phyloP scores from a whole-genome alignment of 2,888 invertebrate species.

The Anaspis maculata region DNA sequence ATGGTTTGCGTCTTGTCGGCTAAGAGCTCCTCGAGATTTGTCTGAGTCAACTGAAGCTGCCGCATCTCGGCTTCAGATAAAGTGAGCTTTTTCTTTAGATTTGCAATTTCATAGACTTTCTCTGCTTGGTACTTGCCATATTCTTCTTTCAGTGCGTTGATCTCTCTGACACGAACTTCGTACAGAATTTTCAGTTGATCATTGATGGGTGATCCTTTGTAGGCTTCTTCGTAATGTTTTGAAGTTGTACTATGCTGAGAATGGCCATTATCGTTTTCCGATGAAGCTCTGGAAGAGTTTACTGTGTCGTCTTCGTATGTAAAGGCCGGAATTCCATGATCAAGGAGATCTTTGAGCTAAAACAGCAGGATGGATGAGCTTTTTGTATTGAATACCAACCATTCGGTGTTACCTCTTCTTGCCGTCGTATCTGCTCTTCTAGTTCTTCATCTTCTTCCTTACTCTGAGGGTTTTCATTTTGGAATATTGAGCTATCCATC shows the following conservation, averaged over 20 bases:
- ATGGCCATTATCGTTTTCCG: background rate
- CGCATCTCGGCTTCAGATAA: conserved; percentile 28
- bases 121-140: conserved; percentile 22
- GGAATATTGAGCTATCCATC: conserved; percentile 1
- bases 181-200: conserved; percentile 42
- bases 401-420: conserved; percentile 65
- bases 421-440: conserved; percentile 58
- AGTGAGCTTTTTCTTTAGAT: conserved; percentile 23
- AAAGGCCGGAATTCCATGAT: conserved; percentile 61
- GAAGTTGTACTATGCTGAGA: background rate
- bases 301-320: conserved; percentile 11
- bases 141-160: conserved; percentile 23
- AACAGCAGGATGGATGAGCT: conserved; percentile 20
- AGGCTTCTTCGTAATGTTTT: conserved; percentile 18
- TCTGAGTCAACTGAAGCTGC: conserved; percentile 25
- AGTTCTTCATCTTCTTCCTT: conserved; percentile 53
- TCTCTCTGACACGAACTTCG: conserved; percentile 38
- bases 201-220: conserved; percentile 22
- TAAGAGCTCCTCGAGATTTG: conserved; percentile 26
- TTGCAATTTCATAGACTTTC: conserved; percentile 21
- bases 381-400: background rate
- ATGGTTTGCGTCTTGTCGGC: conserved; percentile 24
- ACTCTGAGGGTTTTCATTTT: conserved; percentile 41
- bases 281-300: background rate
- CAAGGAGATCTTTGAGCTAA: conserved; percentile 56